These are phyloP conservation scores for Criorhina ranunculi DNA, from an alignment of 2,888 invertebrate species.

Conservation along the genomic window DNA sequence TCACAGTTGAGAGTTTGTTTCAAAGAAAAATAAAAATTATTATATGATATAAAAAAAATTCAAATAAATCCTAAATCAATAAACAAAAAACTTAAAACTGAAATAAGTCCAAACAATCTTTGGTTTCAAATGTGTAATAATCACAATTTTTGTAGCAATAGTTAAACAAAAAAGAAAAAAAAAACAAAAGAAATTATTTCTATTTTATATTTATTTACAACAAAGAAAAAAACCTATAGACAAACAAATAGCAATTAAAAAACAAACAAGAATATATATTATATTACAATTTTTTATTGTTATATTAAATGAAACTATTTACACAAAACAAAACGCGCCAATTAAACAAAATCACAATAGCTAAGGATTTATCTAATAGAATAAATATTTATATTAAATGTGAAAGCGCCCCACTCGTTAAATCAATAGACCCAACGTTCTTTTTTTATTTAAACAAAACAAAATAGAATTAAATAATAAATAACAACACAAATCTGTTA, in stretches of 20 bases:
- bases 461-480: conserved; percentile 26
- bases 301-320: conserved; percentile 75
- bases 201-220: conserved; percentile 75
- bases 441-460: conserved; percentile 16
- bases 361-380: conserved; percentile 47
- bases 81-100: conserved; percentile 74
- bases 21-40: conserved; percentile 72
- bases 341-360: conserved; percentile 70
- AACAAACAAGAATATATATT: conserved; percentile 47
- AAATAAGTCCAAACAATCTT: conserved; percentile 77
- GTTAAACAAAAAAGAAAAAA: conserved; percentile 42
- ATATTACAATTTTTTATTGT: conserved; percentile 75
- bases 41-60: conserved; percentile 68
- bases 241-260: conserved; percentile 64
- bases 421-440: conserved; percentile 64
- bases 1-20: conserved; percentile 76
- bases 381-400: conserved; percentile 59
- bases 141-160: conserved; percentile 73
- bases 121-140: conserved; percentile 74
- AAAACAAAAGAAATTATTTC: conserved; percentile 75
- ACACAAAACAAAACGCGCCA: conserved; percentile 70
- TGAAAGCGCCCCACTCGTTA: conserved; percentile 37
- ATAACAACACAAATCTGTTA: conserved; percentile 36
- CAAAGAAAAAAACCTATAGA: conserved; percentile 50
- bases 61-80: conserved; percentile 73